Conservation (phyloP, 1,140 invertebrate species). For the Oryctes rhinoceros region DNA sequence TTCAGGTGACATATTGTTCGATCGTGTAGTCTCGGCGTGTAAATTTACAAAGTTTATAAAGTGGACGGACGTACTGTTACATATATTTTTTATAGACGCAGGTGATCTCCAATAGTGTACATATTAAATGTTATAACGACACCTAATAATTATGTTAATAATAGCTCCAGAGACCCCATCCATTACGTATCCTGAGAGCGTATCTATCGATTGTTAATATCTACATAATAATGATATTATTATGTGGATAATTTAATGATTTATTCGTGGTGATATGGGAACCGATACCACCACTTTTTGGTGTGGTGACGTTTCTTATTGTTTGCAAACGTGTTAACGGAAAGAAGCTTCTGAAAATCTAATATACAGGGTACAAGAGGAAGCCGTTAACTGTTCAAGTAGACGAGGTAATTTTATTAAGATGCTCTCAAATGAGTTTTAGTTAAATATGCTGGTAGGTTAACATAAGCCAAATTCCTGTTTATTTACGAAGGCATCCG, state of each 20-base stretch:
- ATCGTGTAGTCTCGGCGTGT: background rate
- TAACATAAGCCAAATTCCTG: no score
- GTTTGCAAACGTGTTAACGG: no score
- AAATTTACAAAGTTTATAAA: background rate
- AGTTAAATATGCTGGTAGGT: no score
- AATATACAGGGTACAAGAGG: background rate
- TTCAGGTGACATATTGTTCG: constrained; percentile 48
- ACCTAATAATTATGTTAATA: constrained; percentile 9
- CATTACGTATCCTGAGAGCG: background rate
- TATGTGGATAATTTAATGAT: no score
- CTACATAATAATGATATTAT: no score
- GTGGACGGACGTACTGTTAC: background rate
- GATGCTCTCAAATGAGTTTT: no score
- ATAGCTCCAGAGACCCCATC: background rate
- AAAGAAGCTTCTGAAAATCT: background rate
- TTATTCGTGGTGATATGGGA: background rate
- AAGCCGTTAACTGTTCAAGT: no score
- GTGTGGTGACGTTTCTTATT: background rate
- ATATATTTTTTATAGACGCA: constrained; percentile 37
- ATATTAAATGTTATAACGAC: background rate
- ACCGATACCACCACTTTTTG: background rate
- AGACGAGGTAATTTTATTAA: no score
- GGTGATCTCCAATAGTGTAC: constrained; percentile 24
- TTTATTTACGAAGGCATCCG: no score
- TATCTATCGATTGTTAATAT: background rate